Evolutionary conservation across 2,113 vertebrate genomes (phyloP), one percentile per base, ranked within the genome.

Genomic region (Syngnathoides biaculeatus): DNA sequence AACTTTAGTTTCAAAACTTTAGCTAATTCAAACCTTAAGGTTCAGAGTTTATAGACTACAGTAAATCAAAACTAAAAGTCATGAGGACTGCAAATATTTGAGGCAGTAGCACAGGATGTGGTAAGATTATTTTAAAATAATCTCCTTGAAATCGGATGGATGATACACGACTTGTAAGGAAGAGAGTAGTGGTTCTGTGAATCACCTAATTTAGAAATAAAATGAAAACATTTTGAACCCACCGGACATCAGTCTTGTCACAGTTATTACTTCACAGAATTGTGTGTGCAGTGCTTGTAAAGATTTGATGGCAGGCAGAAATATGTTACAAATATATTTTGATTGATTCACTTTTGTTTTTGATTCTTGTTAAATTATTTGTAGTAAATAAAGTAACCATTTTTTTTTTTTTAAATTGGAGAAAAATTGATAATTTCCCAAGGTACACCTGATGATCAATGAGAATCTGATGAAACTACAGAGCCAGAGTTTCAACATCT

Each of bases 41-140:
- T 57, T 57, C 30, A 57, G 55, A 26, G 55, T 57, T 57, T 57
- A 57, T 57, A 19, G 15, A 57, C 24, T 14, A 30, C 26, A 57
- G 58, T 61, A 61, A 61, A 61, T 61, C 19, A 61, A 6, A 38
- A 61, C 38, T 61, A 22, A 30, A 42, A 13, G 35, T 40, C 40
- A 61, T 61, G 58, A 61, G 38, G 58, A 22, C 20, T 14, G 30
- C n/a, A 61, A 8, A 13, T 61, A 19, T 39, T 60, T 60, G 22
- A 39, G 40, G 30, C 30, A n/a, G 4, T 12, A 58, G 58, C 35
- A 39, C 8, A 39, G 17, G 12, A 8, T 35, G 15, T 35, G 26
- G 12, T 58, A 35, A 35, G 30, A 35, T 35, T 58, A 53, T 22
- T 22, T 55, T 12, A 55, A 26, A 26, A 26, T 52, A 52, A 22